phyloP scores from a whole-genome alignment of 2,797 vertebrate species.

The Erpetoichthys calabaricus region DNA sequence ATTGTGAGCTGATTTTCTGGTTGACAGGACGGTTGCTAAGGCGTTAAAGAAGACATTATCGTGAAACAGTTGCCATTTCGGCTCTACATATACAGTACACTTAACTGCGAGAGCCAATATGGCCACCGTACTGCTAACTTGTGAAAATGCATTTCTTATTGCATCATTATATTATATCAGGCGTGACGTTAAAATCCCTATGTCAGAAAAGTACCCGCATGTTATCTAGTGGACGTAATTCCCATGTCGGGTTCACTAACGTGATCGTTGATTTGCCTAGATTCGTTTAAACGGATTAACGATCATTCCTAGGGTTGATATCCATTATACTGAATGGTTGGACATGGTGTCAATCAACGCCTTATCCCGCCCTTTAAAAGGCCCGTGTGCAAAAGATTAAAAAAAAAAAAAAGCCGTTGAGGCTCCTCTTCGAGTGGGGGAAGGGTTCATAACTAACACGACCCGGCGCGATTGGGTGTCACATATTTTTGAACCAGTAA shows the following conservation, averaged over 20 bases:
- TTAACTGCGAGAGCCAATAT: not conserved
- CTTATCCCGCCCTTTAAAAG: constrained; percentile 36
- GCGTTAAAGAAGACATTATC: not conserved
- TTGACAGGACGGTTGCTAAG: not conserved
- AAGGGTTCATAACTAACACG: constrained; percentile 38
- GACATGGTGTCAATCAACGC: not conserved
- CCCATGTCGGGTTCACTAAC: too few relatives aligned
- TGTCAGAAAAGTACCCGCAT: too few relatives aligned
- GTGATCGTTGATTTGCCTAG: too few relatives aligned
- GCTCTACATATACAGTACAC: not conserved
- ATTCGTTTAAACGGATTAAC: too few relatives aligned
- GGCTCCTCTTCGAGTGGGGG: constrained; percentile 38
- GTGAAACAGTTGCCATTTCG: not conserved
- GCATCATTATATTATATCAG: too few relatives aligned
- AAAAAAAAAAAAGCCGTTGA: constrained; percentile 12
- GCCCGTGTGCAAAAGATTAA: constrained; percentile 43
- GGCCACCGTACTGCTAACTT: not conserved
- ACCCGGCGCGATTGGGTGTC: constrained; percentile 31
- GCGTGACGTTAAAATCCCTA: too few relatives aligned
- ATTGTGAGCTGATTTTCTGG: not conserved
- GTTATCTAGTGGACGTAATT: too few relatives aligned
- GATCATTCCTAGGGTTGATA: too few relatives aligned
- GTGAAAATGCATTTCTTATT: not conserved
- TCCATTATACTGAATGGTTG: not conserved
- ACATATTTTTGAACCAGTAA: constrained; percentile 44